Base-by-base conservation (phyloP, 2,888 invertebrate species). In the Entomobrya multifasciata region DNA sequence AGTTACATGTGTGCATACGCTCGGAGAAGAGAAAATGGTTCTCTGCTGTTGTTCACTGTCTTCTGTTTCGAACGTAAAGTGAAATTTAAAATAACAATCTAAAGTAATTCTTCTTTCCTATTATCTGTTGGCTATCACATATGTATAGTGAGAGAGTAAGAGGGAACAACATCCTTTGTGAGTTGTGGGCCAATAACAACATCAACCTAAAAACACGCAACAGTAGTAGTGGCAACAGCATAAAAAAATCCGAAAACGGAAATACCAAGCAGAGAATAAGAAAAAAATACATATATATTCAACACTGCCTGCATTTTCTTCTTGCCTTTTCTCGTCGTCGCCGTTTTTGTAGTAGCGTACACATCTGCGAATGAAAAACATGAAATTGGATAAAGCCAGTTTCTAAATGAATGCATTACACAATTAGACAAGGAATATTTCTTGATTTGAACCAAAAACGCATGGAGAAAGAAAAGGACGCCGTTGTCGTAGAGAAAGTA, bases 171-270 rank as follows among this genome's bases (percentile, higher is more conserved):
- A 49, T 13, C 13, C 5, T 15, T 15, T 15, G 2, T 49, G 13
- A 49, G 49, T 49, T 15, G 49, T 49, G n/a, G 49, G 2, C 3
- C 49, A 4, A 15, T 15, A 49, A 49, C 13, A 49, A 49, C 13
- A n/a, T 8, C 49, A 15, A 15, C n/a, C n/a, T n/a, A 15, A 15
- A 5, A 49, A n/a, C 13, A n/a, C 49, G n/a, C n/a, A n/a, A n/a
- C n/a, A 15, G 49, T 49, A n/a, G 70, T 47, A 47, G 47, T 47
- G 25, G 5, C 13, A 4, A n/a, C 70, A n/a, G 47, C 70, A 70
- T 44, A 47, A 65, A 65, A 70, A 47, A 22, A 92, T 57, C 57
- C 62, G 72, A 72, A 62, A 47, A 81, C 60, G 49, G 82, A n/a
- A 44, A 76, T 81, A 65, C 20, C 25, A 22, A 41, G 36, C 36